These are phyloP conservation scores for Bergia sp. DNA, from an alignment of 92 coral and sea anemone species.

Conservation along the genomic window DNA sequence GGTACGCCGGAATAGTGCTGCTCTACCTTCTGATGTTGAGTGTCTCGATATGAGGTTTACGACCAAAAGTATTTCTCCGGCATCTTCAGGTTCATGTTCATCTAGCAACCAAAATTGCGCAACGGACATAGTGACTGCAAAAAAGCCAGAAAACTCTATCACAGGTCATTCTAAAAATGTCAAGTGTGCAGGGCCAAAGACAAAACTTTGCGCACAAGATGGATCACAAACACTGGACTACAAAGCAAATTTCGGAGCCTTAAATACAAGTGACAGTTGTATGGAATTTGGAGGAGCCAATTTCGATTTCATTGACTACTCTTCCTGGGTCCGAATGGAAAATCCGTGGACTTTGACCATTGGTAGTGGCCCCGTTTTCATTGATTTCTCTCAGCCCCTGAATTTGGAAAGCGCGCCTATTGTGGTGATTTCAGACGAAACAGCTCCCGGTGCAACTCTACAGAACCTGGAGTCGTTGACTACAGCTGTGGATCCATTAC, in stretches of 20 bases:
- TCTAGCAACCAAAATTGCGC: neutral
- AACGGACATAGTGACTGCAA: neutral
- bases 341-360: neutral
- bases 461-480: neutral
- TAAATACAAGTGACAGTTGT: neutral
- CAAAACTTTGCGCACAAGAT: neutral
- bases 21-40: neutral
- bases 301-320: neutral
- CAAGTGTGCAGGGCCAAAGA: neutral
- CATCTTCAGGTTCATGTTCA: neutral
- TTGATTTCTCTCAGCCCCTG: slow-evolving; percentile 41
- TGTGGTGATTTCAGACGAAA: neutral
- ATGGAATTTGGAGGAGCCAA: neutral
- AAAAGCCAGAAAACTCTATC: neutral
- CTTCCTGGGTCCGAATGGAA: neutral
- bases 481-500: neutral
- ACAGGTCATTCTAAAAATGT: neutral
- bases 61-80: neutral
- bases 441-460: neutral
- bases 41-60: neutral
- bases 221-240: neutral
- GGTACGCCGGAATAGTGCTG: neutral
- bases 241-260: neutral
- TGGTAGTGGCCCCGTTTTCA: slow-evolving; percentile 22
- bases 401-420: slow-evolving; percentile 31